Conservation (phyloP, 2,797 vertebrate genomes). For the Urophycis tenuis region DNA sequence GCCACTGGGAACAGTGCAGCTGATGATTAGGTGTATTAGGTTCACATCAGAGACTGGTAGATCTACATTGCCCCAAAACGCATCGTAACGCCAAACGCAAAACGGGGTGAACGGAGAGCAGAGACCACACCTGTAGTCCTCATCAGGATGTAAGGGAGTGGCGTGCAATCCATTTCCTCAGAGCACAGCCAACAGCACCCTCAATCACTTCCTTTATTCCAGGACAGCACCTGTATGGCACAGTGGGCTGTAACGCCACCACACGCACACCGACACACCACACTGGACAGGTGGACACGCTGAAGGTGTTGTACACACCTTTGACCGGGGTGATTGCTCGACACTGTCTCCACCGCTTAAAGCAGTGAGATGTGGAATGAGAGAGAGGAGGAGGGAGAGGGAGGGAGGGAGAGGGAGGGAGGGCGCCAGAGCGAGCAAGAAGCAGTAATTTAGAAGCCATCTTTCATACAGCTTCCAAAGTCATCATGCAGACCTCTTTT, state of each 20-base stretch:
- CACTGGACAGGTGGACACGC: neutral
- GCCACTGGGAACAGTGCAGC: neutral
- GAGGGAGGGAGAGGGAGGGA: too few relatives aligned
- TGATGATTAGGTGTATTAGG: neutral
- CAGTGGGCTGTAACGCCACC: neutral
- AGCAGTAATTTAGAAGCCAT: slow-evolving; percentile 54
- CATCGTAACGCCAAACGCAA: too few relatives aligned
- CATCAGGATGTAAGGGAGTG: neutral
- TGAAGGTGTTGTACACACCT: neutral
- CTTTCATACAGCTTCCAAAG: slow-evolving; percentile 58
- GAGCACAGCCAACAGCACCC: neutral
- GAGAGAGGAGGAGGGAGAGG: neutral
- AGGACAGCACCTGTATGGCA: neutral
- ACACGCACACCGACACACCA: neutral
- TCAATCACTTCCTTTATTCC: neutral
- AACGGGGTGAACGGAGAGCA: neutral
- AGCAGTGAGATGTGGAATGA: neutral
- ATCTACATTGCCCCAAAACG: too few relatives aligned
- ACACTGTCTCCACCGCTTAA: neutral
- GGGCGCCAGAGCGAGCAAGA: too few relatives aligned
- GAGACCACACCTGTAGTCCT: neutral
- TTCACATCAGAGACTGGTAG: neutral
- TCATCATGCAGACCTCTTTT: slow-evolving; percentile 35
- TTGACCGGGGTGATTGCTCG: too few relatives aligned
- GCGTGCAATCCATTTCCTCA: neutral